Evolutionary conservation across 1,140 invertebrate species (phyloP), one percentile per base, ranked within the genome.

Genomic region (Euwallacea similis): DNA sequence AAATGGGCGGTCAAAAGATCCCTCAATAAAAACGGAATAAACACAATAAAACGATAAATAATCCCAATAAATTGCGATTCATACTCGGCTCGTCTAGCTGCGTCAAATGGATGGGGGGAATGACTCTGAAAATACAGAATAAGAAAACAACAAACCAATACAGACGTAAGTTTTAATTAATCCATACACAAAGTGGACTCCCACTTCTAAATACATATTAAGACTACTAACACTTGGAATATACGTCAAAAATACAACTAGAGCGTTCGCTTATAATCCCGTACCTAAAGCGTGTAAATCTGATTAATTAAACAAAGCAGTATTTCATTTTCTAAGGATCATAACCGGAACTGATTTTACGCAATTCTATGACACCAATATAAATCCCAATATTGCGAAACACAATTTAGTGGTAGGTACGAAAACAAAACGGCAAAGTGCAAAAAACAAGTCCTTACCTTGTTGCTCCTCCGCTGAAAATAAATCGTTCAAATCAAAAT

Each of bases 91-190:
- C 21, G 21, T 33, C 21, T 33, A 33, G 21, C 21, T 33, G 21
- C 16, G 42, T 61, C 42, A 21, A 15, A 42, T 50, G 41, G 42
- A 42, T 47, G 15, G 66, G 56, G 61, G 69, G 63, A 55, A 61
- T 56, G 56, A 59, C 6, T 58, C 63, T 65, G 53, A 58, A 71
- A 71, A 71, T 46, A 69, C 58, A 62, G 42, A 62, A 69, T 62
- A 61, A 64, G 65, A 66, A 71, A 71, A 71, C 69, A 71, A 71
- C 68, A 69, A 63, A 69, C 68, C 41, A 60, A 62, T 21, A 71
- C n/a, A 65, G 54, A 71, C 42, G 69, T 58, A 71, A 65, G 43
- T 8, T 63, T 71, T 62, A 71, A 71, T 71, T 58, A 65, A 71
- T 64, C 59, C 50, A 71, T 71, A 71, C 69, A 71, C 15, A 71